These are phyloP conservation scores for Oligia latruncula DNA, from an alignment of 2,888 invertebrate species.

Conservation along the genomic window DNA sequence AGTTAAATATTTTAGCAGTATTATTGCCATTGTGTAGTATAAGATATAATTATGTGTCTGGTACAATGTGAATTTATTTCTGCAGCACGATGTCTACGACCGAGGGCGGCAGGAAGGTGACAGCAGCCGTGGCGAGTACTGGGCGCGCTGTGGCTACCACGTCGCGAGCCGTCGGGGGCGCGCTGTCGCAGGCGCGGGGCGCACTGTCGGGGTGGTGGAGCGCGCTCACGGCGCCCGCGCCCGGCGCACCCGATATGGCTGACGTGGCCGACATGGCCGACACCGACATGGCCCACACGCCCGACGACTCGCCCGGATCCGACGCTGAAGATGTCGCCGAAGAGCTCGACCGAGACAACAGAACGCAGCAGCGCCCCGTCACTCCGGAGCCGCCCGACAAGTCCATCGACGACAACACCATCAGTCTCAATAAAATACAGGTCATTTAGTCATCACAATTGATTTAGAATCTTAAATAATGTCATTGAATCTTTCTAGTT, in stretches of 20 bases:
- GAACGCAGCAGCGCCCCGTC: conserved; percentile 59
- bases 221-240: conserved; percentile 80
- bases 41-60: background rate
- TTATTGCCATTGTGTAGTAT: background rate
- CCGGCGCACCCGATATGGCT: conserved; percentile 22
- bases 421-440: conserved; percentile 76
- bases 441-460: conserved; percentile 69
- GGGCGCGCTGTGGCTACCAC: conserved; percentile 95
- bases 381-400: conserved; percentile 82
- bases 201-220: conserved; percentile 97
- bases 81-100: conserved; percentile 97
- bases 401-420: conserved; percentile 76
- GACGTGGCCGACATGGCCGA: background rate
- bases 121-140: conserved; percentile 97
- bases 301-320: conserved; percentile 55
- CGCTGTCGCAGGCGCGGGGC: conserved; percentile 96
- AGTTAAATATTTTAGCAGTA: conserved; percentile 79
- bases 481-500: conserved; percentile 54
- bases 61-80: background rate
- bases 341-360: conserved; percentile 65
- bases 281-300: conserved; percentile 21
- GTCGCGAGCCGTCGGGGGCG: conserved; percentile 92
- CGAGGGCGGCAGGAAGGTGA: conserved; percentile 97
- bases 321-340: conserved; percentile 68
- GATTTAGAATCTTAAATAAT: conserved; percentile 33